Evolutionary conservation across 30 jellyfish, hydroid and myxozoan species (phyloP), one percentile per base, ranked within the genome.

Genomic region (Hydra vulgaris): DNA sequence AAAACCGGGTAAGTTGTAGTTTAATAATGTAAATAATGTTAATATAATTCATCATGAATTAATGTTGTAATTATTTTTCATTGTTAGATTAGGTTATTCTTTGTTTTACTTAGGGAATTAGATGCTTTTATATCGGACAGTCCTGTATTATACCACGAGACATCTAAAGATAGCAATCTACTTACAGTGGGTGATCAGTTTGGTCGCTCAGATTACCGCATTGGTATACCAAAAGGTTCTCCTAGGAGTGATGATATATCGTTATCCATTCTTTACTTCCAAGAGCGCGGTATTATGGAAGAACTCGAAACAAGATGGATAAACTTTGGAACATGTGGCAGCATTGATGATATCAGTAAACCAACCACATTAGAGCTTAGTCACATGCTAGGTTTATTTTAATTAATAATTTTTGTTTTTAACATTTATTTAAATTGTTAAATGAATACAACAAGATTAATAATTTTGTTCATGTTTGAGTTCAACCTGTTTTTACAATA

Each of bases 121-220:
- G 85, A 89, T 56, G 96, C 96, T 0, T 89, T 89, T 66, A 80
- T 89, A 24, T 89, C 95, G 96, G 96, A 89, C 86, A 89, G 96
- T 74, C 96, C 96, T 12, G 92, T 89, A 7, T 78, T 89, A 16
- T 83, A 66, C 17, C 89, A 89, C 83, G 87, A 84, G 66, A 81
- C 95, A 71, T 89, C 96, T 0, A 77, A 85, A 20, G 80, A 80
- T 52, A 84, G 96, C 53, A 74, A 27, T 54, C 25, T 89, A 66
- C 53, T 95, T 18, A 89, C 95, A 8, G 96, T 82, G 18, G n/a
- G n/a, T n/a, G 96, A 89, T 23, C 54, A 84, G 66, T 89, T 89
- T 66, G 96, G 96, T 7, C 82, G 96, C 23, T 89, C 96, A 3
- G 96, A 95, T 0, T 89, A 89, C 70, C 95, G 95, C 15, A 85